These are phyloP conservation scores for Malurus elegans DNA, from an alignment of 2,113 vertebrate species.

Conservation along the genomic window DNA sequence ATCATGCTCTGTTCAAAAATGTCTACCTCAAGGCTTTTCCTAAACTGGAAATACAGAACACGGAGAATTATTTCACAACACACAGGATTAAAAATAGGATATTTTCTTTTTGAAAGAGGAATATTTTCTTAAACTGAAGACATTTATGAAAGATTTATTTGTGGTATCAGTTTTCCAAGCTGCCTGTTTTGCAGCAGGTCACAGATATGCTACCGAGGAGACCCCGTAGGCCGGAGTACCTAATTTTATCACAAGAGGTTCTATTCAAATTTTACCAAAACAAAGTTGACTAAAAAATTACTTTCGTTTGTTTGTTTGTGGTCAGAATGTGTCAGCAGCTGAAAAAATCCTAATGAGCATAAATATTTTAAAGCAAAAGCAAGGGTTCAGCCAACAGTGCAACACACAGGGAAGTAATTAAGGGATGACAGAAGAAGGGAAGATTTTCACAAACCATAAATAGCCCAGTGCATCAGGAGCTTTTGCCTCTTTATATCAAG, in stretches of 20 bases:
- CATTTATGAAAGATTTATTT: not conserved
- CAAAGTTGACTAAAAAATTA: not conserved
- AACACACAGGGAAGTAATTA: not conserved
- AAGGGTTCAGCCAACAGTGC: not conserved
- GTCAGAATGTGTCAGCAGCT: not conserved
- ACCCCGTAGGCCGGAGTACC: not conserved
- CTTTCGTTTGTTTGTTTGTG: not conserved
- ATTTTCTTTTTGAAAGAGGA: not conserved
- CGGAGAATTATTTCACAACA: not conserved
- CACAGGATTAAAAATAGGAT: not conserved
- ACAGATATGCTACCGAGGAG: not conserved
- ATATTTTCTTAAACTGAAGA: not conserved
- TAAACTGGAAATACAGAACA: not conserved
- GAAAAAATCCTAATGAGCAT: not conserved
- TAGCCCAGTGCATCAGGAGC: not conserved
- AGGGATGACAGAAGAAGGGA: not conserved
- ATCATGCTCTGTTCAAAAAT: not conserved
- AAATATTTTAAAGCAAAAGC: not conserved
- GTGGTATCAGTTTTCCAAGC: not conserved
- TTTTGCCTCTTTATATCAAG: not conserved
- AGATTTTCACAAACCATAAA: not conserved
- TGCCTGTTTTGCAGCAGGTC: not conserved
- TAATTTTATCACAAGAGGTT: not conserved
- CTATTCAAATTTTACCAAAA: not conserved
- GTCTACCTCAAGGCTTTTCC: not conserved